Conservation (phyloP, 2,888 invertebrate species). For the Polydesmus complanatus region DNA sequence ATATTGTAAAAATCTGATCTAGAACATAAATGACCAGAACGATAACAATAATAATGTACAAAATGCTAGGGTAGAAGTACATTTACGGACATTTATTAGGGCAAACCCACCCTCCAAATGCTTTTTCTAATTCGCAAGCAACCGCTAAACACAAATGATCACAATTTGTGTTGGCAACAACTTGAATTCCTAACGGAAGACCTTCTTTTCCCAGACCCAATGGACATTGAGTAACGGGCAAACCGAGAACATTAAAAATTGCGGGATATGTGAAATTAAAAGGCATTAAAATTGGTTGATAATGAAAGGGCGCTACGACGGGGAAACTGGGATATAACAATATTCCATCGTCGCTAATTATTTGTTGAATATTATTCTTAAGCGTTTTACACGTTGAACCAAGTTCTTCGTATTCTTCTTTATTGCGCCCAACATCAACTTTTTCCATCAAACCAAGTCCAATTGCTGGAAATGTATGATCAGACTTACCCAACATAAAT, state of each 20-base stretch:
- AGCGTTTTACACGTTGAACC: conserved; percentile 48
- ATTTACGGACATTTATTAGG: no score
- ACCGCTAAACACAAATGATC: conserved; percentile 68
- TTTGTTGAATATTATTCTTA: conserved; percentile 46
- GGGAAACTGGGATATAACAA: conserved; percentile 82
- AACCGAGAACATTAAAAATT: conserved; percentile 70
- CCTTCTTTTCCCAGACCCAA: conserved; percentile 53
- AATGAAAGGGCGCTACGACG: conserved; percentile 73
- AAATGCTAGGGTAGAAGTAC: no score
- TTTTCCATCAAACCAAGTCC: conserved; percentile 53
- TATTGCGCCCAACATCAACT: conserved; percentile 41
- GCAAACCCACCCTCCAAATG: conserved; percentile 65
- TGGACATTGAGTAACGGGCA: conserved; percentile 77
- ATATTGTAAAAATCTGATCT: no score
- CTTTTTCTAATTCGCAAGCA: conserved; percentile 58
- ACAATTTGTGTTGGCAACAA: conserved; percentile 56
- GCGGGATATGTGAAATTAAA: conserved; percentile 77
- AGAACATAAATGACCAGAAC: no score
- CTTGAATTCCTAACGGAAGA: conserved; percentile 61
- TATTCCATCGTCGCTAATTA: conserved; percentile 66
- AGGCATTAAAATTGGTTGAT: conserved; percentile 63
- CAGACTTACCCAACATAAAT: conserved; percentile 55
- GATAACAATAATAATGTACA: no score
- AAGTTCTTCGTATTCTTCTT: conserved; percentile 43
- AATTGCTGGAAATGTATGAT: conserved; percentile 71